Base-by-base conservation (phyloP, 2,113 vertebrate species). In the Cichladusa arquata region DNA sequence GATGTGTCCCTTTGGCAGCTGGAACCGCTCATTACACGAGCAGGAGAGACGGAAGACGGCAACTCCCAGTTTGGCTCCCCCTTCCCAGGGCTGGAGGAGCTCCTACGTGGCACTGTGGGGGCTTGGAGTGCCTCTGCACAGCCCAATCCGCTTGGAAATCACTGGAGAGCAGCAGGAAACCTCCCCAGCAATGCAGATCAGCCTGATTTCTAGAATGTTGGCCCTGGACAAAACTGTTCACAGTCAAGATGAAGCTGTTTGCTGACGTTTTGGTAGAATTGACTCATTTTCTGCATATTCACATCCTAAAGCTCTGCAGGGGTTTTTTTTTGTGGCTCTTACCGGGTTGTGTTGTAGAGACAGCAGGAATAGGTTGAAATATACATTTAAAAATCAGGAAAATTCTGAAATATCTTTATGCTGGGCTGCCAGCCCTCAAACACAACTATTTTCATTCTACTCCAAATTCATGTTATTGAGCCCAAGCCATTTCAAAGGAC, bases 81-180 rank as follows among this genome's bases (percentile, higher is more conserved):
- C 89, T 77, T 81, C 88, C 62, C 87, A 54, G 36, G 5, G 66
- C 95, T 51, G 69, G 26, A 67, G 80, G 77, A 73, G 79, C 89
- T 96, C 78, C 95, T 9, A 96, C 97, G 97, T 97, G 97, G 97
- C 97, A 97, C 81, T 90, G 64, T 92, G 96, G 93, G 96, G 95
- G 96, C 66, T 33, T 93, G 95, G 93, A 94, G 54, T 0, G 31
- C 24, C 36, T 47, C 62, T 9, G 40, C 40, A 22, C 16, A 54
- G 19, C 9, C 66, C 3, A 0, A 29, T 4, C 2, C 1, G 0
- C 64, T n/a, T 16, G 73, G 60, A 84, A 76, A 61, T 60, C n/a
- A 4, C 81, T 54, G 5, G 2, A 19, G 11, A 33, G 81, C 57
- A 19, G 60, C 34, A n/a, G 42, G 54, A 50, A 77, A 28, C 61